Conservation (phyloP, 2,113 vertebrate species). For the Rutilus rutilus region DNA sequence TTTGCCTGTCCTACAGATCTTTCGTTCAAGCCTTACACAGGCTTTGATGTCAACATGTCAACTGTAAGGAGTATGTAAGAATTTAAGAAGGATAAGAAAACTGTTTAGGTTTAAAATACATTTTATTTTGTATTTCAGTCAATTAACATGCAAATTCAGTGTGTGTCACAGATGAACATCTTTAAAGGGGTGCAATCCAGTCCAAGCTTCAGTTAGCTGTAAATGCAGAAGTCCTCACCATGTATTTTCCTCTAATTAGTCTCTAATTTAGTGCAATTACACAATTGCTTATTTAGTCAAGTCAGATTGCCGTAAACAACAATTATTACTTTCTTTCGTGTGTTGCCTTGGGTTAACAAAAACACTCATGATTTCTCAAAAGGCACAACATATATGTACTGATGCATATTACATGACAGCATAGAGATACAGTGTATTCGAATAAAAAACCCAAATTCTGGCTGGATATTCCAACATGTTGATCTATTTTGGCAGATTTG, state of each 20-base stretch:
- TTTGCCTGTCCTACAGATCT: constrained; percentile 5
- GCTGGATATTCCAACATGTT: neutral
- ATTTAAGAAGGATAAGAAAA: constrained; percentile 2
- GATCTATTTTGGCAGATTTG: constrained; percentile 15
- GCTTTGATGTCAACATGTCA: constrained; percentile 53
- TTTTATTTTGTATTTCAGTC: neutral
- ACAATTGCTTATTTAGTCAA: constrained; percentile 28
- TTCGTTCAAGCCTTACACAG: constrained; percentile 22
- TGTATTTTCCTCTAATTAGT: constrained; percentile 5
- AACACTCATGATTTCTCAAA: neutral
- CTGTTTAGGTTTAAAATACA: neutral
- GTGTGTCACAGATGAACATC: neutral
- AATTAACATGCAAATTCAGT: neutral
- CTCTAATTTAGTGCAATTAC: constrained; percentile 51
- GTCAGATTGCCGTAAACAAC: constrained; percentile 11
- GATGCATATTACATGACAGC: neutral
- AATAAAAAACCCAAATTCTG: neutral
- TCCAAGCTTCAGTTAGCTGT: neutral
- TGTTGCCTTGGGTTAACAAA: neutral
- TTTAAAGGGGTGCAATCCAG: neutral
- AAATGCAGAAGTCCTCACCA: neutral
- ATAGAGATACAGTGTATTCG: neutral
- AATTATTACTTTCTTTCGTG: constrained; percentile 8
- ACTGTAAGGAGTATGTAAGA: constrained; percentile 11
- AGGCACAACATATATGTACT: neutral